phyloP scores from a whole-genome alignment of 2,113 vertebrate genomes.

The Melanerpes formicivorus region DNA sequence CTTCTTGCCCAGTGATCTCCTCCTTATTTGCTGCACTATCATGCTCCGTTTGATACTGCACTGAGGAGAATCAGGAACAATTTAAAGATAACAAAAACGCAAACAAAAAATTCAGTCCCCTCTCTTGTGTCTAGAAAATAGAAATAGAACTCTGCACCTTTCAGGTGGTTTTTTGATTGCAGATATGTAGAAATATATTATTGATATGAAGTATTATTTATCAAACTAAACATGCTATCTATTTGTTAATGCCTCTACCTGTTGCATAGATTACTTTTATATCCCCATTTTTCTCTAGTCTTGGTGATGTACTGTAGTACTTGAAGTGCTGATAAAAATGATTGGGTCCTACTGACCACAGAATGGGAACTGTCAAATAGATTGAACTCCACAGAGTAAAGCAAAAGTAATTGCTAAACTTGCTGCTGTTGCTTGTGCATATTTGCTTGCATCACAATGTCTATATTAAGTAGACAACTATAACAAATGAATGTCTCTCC shows the following conservation, averaged over 20 bases:
- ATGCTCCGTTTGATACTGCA: neutral
- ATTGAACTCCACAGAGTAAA: constrained; percentile 36
- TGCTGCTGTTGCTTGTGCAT: neutral
- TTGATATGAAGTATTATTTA: constrained; percentile 19
- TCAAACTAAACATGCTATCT: constrained; percentile 51
- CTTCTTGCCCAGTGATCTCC: neutral
- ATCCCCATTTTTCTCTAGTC: constrained; percentile 11
- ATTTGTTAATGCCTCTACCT: constrained; percentile 33
- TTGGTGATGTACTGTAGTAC: constrained; percentile 4
- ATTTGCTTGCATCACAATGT: neutral
- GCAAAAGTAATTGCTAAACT: constrained; percentile 34
- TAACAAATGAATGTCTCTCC: neutral
- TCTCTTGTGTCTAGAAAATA: constrained; percentile 8
- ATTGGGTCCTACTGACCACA: constrained; percentile 22
- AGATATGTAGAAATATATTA: constrained; percentile 25
- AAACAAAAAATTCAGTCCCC: neutral
- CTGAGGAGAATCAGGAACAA: neutral
- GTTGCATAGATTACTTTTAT: constrained; percentile 49
- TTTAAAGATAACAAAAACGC: neutral
- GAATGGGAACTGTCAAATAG: constrained; percentile 37
- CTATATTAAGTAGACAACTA: neutral
- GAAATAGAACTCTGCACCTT: constrained; percentile 22
- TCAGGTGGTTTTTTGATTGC: constrained; percentile 10
- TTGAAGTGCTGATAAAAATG: constrained; percentile 43
- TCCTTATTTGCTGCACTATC: neutral